phyloP scores from a whole-genome alignment of 1,140 invertebrate genomes.

The Solen grandis region DNA sequence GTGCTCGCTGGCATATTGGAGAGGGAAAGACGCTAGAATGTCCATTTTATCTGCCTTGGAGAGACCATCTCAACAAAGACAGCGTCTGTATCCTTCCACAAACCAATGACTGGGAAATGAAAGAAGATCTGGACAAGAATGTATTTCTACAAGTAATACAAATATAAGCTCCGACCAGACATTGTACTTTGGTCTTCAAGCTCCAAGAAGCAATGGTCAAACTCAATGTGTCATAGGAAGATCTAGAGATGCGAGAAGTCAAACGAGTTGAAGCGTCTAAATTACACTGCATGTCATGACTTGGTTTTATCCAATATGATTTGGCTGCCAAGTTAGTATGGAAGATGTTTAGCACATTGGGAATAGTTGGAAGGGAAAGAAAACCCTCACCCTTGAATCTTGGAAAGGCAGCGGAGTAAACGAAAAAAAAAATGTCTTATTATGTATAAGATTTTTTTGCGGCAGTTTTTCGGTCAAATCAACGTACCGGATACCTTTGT shows the following conservation, averaged over 20 bases:
- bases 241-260: neutral
- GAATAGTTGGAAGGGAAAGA: neutral
- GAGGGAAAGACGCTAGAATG: too few relatives aligned
- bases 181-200: neutral
- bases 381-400: too few relatives aligned
- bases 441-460: too few relatives aligned
- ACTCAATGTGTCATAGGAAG: neutral
- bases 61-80: neutral
- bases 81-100: neutral
- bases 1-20: neutral
- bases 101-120: neutral
- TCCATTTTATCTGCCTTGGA: neutral
- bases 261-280: neutral
- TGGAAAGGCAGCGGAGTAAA: too few relatives aligned
- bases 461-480: too few relatives aligned
- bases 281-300: neutral
- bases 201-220: neutral
- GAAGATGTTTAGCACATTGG: neutral
- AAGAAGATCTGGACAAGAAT: neutral
- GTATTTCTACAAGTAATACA: neutral
- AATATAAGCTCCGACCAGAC: neutral
- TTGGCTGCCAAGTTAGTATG: neutral
- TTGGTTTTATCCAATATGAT: neutral
- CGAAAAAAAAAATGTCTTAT: too few relatives aligned
- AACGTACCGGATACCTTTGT: too few relatives aligned